These are phyloP conservation scores for Hippoglossus hippoglossus DNA, from an alignment of 2,797 vertebrate genomes.

Conservation along the genomic window DNA sequence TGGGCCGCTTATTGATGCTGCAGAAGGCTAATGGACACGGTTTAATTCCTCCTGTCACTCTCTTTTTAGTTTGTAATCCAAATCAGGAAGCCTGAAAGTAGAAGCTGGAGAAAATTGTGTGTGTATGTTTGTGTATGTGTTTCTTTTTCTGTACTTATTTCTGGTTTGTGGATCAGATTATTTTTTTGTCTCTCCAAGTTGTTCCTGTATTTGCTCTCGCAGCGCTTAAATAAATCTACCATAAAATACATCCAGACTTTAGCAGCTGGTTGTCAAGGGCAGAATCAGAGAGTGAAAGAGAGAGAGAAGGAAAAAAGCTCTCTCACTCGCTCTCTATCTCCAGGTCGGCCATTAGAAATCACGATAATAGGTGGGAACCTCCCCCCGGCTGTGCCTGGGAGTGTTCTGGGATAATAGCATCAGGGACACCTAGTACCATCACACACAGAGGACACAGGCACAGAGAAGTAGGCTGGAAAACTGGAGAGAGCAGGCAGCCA, in stretches of 20 bases:
- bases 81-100: conserved; percentile 48
- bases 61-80: conserved; percentile 65
- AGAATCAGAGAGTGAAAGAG: conserved; percentile 36
- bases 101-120: conserved; percentile 25
- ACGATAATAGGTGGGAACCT: conserved; percentile 78
- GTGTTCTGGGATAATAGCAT: conserved; percentile 82
- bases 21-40: conserved; percentile 67
- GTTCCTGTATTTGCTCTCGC: conserved; percentile 22
- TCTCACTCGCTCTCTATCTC: conserved; percentile 45
- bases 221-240: conserved; percentile 34
- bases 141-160: background rate
- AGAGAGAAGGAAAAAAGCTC: conserved; percentile 27
- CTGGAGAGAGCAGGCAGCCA: conserved; percentile 62
- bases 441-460: conserved; percentile 70
- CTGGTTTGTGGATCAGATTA: conserved; percentile 7
- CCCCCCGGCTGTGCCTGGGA: conserved; percentile 80
- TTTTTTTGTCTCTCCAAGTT: background rate
- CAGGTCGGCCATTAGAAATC: conserved; percentile 78
- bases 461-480: conserved; percentile 63
- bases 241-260: conserved; percentile 48
- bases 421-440: conserved; percentile 80
- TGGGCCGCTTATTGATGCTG: conserved; percentile 69
- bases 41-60: conserved; percentile 75
- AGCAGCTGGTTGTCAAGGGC: conserved; percentile 63
- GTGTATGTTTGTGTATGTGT: background rate